Conservation (phyloP, 35 echinoderm and acorn worm species). For the Hemicentrotus pulcherrimus region DNA sequence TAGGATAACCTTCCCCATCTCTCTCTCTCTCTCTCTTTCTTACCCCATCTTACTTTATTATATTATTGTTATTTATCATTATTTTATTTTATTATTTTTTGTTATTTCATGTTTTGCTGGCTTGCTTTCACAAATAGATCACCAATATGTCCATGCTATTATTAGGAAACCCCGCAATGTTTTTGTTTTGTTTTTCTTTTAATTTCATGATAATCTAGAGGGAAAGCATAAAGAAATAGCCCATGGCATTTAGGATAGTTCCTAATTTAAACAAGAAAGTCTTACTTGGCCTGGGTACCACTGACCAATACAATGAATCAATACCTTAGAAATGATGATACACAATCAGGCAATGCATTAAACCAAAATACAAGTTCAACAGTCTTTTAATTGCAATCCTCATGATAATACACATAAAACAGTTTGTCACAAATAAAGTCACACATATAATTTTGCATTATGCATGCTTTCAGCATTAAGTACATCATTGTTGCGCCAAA, state of each 20-base stretch:
- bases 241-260: neutral
- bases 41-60: too few relatives aligned
- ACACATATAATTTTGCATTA: neutral
- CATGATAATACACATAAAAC: conserved; percentile 13
- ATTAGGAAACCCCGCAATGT: too few relatives aligned
- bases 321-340: neutral
- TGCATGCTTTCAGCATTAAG: neutral
- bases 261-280: neutral
- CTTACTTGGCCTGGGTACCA: too few relatives aligned
- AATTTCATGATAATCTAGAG: neutral
- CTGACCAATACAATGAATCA: neutral
- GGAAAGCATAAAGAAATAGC: neutral
- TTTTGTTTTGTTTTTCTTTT: too few relatives aligned
- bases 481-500: neutral
- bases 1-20: too few relatives aligned
- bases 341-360: neutral
- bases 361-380: neutral
- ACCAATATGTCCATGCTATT: too few relatives aligned
- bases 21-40: too few relatives aligned
- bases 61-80: too few relatives aligned
- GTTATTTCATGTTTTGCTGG: too few relatives aligned
- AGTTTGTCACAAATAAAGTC: neutral
- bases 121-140: too few relatives aligned
- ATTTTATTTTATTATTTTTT: too few relatives aligned
- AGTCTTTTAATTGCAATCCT: neutral